phyloP scores from a whole-genome alignment of 2,888 invertebrate genomes.

The Calameuta pallipes region DNA sequence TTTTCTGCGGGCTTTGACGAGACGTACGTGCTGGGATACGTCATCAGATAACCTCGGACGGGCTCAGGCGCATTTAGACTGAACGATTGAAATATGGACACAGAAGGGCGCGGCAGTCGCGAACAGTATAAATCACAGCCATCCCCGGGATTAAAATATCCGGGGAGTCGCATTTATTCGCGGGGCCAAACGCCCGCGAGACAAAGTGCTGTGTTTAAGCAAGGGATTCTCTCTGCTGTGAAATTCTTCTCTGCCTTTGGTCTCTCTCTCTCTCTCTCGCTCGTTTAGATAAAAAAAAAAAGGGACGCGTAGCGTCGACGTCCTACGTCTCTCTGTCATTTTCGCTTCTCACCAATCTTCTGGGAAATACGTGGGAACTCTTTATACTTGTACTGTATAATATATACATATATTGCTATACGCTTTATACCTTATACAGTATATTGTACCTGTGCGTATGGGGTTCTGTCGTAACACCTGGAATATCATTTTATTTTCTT shows the following conservation, averaged over 20 bases:
- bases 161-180: constrained; percentile 55
- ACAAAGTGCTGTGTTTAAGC: constrained; percentile 49
- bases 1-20: not conserved
- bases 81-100: constrained; percentile 11
- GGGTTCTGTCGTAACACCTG: no score
- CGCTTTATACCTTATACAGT: no score
- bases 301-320: no score
- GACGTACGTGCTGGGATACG: not conserved
- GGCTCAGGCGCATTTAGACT: not conserved
- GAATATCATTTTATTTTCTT: no score
- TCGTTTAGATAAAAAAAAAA: constrained; percentile 16
- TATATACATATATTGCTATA: no score
- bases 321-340: no score
- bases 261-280: constrained; percentile 22
- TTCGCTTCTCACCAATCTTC: no score
- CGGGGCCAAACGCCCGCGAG: constrained; percentile 43
- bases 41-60: constrained; percentile 6
- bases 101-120: constrained; percentile 6
- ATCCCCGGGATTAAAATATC: constrained; percentile 58
- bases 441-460: no score
- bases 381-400: no score
- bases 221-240: constrained; percentile 34
- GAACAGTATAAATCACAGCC: constrained; percentile 49
- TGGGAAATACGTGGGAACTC: no score
- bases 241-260: not conserved